phyloP scores from a whole-genome alignment of 2,888 invertebrate species.

The Volucella inanis region DNA sequence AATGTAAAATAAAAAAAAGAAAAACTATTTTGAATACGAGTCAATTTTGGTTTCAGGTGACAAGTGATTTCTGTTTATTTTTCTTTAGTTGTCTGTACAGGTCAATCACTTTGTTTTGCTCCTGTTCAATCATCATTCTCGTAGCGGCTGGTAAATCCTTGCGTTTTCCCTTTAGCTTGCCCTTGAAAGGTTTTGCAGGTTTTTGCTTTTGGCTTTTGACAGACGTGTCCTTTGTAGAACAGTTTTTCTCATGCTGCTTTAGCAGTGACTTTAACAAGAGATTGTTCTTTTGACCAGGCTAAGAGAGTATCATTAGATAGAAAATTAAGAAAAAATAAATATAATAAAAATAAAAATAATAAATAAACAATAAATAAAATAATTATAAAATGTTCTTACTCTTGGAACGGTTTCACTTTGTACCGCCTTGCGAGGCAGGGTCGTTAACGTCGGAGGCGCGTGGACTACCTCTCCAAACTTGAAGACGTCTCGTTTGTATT shows the following conservation, averaged over 20 bases:
- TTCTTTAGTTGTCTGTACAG: slow-evolving; percentile 86
- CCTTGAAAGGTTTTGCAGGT: slow-evolving; percentile 72
- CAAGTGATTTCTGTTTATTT: slow-evolving; percentile 73
- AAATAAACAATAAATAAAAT: neutral
- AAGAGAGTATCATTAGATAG: slow-evolving; percentile 75
- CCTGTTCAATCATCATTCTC: slow-evolving; percentile 85
- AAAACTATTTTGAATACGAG: neutral
- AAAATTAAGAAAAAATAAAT: neutral
- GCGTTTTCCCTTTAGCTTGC: slow-evolving; percentile 85
- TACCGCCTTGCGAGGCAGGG: slow-evolving; percentile 84
- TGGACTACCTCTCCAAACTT: slow-evolving; percentile 90
- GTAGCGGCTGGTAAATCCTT: slow-evolving; percentile 86
- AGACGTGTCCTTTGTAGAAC: neutral
- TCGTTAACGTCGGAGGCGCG: slow-evolving; percentile 87
- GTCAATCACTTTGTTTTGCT: slow-evolving; percentile 85
- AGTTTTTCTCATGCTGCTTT: slow-evolving; percentile 72
- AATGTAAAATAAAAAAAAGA: neutral
- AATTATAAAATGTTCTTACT: slow-evolving; percentile 78
- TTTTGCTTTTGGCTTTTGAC: slow-evolving; percentile 22
- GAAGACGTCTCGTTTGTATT: slow-evolving; percentile 86
- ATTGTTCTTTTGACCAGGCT: slow-evolving; percentile 86
- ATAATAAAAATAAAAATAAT: neutral
- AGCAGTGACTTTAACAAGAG: slow-evolving; percentile 86
- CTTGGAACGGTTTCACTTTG: slow-evolving; percentile 82
- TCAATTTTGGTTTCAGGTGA: neutral